phyloP scores from a whole-genome alignment of 2,797 vertebrate genomes.

The Forpus xanthops region DNA sequence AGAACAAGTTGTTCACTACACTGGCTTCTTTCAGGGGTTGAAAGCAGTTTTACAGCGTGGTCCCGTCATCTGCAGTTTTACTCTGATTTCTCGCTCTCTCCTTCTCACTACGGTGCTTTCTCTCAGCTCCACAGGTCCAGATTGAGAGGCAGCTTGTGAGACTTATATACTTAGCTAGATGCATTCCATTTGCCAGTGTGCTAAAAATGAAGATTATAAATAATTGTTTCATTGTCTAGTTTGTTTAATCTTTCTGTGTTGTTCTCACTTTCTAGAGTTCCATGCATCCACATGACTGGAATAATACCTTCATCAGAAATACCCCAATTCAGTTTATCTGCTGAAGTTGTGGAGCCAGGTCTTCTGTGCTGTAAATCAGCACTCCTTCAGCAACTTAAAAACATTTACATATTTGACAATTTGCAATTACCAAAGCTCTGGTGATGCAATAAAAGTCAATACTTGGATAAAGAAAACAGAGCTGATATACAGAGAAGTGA shows the following conservation, averaged over 20 bases:
- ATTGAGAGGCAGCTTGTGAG: conserved; percentile 67
- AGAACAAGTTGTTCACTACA: neutral
- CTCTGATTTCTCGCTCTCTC: neutral
- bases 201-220: conserved; percentile 1
- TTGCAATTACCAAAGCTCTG: neutral
- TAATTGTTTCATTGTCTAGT: conserved; percentile 12
- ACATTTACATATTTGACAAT: neutral
- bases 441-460: neutral
- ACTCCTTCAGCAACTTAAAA: neutral
- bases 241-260: conserved; percentile 12
- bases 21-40: neutral
- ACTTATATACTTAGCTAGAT: neutral
- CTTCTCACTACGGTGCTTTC: neutral
- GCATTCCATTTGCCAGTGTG: conserved; percentile 20
- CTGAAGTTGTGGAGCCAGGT: neutral
- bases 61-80: neutral
- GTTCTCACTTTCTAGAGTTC: conserved; percentile 37
- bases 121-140: conserved; percentile 55
- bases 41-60: neutral
- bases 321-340: neutral
- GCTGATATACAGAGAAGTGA: neutral
- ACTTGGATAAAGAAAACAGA: neutral
- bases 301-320: neutral
- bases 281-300: neutral
- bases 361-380: neutral